A percentile compares a stretch with the other conserved stretches of the same genome.
These are phyloP conservation scores for Drosophila kanapiae DNA, from an alignment of 1,140 invertebrate genomes.

Conservation along the genomic window DNA sequence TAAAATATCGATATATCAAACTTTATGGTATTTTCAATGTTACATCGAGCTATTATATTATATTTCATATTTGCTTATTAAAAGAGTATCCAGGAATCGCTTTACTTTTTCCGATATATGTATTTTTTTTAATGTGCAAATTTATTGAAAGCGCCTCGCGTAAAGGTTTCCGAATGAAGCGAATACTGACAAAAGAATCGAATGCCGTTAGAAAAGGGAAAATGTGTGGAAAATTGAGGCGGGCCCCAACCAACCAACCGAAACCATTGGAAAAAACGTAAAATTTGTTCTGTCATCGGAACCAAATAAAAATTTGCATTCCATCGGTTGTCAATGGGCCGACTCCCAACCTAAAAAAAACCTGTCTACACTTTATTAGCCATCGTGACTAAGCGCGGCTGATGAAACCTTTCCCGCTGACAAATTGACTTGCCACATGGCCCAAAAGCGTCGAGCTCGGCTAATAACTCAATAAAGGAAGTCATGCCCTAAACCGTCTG, in stretches of 20 bases:
- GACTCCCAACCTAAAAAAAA: slow-evolving; percentile 12
- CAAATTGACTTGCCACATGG: slow-evolving; percentile 65
- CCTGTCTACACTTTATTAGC: slow-evolving; percentile 58
- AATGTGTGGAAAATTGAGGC: slow-evolving; percentile 51
- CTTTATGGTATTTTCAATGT: too few relatives aligned
- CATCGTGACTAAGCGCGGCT: slow-evolving; percentile 60
- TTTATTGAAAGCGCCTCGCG: slow-evolving; percentile 15
- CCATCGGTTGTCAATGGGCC: slow-evolving; percentile 50
- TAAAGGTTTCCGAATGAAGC: slow-evolving; percentile 17
- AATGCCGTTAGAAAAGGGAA: slow-evolving; percentile 24
- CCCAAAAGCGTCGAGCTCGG: slow-evolving; percentile 30
- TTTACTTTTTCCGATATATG: slow-evolving; percentile 10
- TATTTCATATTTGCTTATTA: too few relatives aligned
- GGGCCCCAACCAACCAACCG: slow-evolving; percentile 10
- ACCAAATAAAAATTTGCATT: slow-evolving; percentile 49
- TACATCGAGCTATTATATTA: too few relatives aligned
- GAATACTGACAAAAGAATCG: slow-evolving; percentile 30
- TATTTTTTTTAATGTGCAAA: slow-evolving; percentile 8
- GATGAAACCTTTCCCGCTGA: slow-evolving; percentile 47
- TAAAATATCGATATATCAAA: too few relatives aligned
- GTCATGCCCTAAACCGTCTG: slow-evolving; percentile 20
- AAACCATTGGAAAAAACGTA: slow-evolving; percentile 25
- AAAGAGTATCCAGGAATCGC: background rate
- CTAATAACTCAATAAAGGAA: slow-evolving; percentile 79
- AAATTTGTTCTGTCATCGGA: slow-evolving; percentile 60